Base-by-base conservation (phyloP, 2,888 invertebrate species). In the Erebia epiphron region DNA sequence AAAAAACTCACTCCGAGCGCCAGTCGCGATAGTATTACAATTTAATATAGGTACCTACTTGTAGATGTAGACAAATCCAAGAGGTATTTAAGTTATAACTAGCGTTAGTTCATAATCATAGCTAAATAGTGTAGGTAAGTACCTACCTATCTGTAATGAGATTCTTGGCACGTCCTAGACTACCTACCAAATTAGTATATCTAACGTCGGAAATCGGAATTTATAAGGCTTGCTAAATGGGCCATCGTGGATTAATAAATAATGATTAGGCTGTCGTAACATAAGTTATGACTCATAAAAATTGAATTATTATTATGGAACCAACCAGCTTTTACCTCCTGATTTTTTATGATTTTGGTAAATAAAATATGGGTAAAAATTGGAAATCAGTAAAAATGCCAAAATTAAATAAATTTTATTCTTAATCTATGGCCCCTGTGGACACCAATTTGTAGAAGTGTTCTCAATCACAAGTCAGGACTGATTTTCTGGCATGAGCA, bases 171-270 rank as follows among this genome's bases (percentile, higher is more conserved):
- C 35, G 18, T 50, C 49, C 56, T 57, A 35, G 7, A 35, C 61
- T 21, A 21, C 70, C 73, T 21, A 21, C 70, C 73, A 66, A 70
- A 61, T 70, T n/a, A 35, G 64, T 56, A 16, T 58, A 60, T 61
- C 63, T 65, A 61, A 73, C 65, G 68, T 41, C 67, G 64, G 70
- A 68, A 67, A 65, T 41, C 67, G 64, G 70, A 68, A 67, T 72
- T 61, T 54, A 70, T 68, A 68, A 66, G 70, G 68, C 70, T 62
- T 73, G 65, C 68, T 56, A 66, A 61, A 68, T 64, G 46, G 65
- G 56, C 61, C 54, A 56, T 54, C 3, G 10, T 50, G 70, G 68
- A 70, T 66, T 57, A 66, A 70, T 68, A 60, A 66, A 54, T 21
- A 35, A 35, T 35, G 5, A 35, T 35, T 21, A 49, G 13, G 18